Evolutionary conservation across 2,113 vertebrate species (phyloP), one percentile per base, ranked within the genome.

Genomic region (Polypterus bichir): DNA sequence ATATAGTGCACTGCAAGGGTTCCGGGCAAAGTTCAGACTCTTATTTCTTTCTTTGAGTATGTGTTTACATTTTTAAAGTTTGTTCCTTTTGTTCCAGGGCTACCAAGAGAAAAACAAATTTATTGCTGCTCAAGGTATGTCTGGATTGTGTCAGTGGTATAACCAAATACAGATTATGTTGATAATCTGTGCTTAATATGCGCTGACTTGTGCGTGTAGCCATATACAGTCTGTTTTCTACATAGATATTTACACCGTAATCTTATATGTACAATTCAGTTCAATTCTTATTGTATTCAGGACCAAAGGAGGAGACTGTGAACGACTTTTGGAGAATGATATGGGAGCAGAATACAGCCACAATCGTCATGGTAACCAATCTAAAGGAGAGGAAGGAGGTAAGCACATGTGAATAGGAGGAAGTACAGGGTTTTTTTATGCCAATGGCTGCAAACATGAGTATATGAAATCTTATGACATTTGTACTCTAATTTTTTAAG

Each of bases 101-200:
- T 99, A 97, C 83, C 93, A 98, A 77, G 93, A 99, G 75, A 99
- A 98, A 81, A 97, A 99, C 74, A 97, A 97, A 76, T 99, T 99
- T 71, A 92, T 97, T 75, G 96, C 92, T 65, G 96, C 96, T 70
- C 96, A 98, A 92, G 96, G 96, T 99, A 83, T 27, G 27, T 27
- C 27, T 27, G 27, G 27, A 27, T 27, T 27, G 27, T 27, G 2
- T 2, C 27, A 2, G 27, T n/a, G 27, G 27, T 27, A 27, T 27
- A 27, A 27, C 27, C 27, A 27, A 27, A 8, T 57, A 7, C 6
- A 27, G 3, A 52, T 27, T 11, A 9, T 46, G 64, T 27, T 27
- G 27, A 27, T 27, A 27, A 27, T 27, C 27, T 27, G 27, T 27
- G 27, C 2, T 27, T 27, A 27, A 27, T 27, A 27, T 51, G 49